These are phyloP conservation scores for Suncus etruscus DNA, from an alignment of 2,113 vertebrate genomes.

Conservation along the genomic window DNA sequence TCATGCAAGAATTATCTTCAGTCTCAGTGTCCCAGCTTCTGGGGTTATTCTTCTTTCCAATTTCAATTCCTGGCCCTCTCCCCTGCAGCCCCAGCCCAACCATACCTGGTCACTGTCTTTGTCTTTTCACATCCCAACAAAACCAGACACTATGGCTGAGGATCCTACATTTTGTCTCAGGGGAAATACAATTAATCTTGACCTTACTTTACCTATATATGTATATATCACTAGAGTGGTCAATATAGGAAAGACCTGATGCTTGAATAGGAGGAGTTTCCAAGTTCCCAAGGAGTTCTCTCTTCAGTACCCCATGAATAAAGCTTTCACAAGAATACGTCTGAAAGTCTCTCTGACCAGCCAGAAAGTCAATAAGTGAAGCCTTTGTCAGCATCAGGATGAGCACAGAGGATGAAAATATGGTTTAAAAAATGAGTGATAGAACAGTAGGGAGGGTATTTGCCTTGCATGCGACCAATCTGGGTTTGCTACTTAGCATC, in stretches of 20 bases:
- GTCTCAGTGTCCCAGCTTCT: background rate
- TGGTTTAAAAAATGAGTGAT: no score
- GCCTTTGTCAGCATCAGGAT: background rate
- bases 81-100: background rate
- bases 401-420: background rate
- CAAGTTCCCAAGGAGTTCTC: background rate
- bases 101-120: background rate
- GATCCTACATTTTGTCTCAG: background rate
- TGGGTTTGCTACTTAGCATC: no score
- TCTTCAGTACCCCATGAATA: background rate
- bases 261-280: background rate
- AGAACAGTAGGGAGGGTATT: no score
- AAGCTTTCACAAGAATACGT: background rate
- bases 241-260: background rate
- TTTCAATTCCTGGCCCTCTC: background rate
- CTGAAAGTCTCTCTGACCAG: background rate
- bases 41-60: accelerated
- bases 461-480: no score
- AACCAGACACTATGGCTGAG: background rate
- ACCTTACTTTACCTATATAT: background rate
- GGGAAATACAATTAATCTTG: background rate
- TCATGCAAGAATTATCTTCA: no score
- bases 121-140: background rate
- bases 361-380: no score
- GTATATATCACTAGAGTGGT: background rate